Conservation (phyloP, 2,113 vertebrate genomes). For the Scopus umbretta region DNA sequence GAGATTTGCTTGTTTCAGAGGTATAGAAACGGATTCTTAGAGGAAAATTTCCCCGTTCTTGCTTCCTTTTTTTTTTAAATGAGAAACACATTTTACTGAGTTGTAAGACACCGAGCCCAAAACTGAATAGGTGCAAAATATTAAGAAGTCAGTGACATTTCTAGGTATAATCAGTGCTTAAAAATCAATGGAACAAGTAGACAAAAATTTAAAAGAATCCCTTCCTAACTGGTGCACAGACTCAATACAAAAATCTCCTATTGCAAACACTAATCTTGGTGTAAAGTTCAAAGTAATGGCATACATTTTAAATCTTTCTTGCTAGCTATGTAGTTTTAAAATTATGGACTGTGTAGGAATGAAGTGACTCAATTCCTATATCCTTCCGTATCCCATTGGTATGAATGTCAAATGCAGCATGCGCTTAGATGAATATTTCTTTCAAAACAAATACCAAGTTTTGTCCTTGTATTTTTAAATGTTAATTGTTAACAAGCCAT, state of each 20-base stretch:
- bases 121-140: neutral
- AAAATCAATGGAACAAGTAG: neutral
- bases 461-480: neutral
- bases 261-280: neutral
- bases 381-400: neutral
- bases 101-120: neutral
- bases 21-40: neutral
- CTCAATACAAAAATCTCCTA: neutral
- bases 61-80: neutral
- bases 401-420: neutral
- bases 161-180: neutral
- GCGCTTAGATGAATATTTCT: neutral
- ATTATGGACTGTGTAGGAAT: neutral
- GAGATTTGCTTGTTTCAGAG: neutral
- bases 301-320: neutral
- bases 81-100: neutral
- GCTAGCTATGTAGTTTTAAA: neutral
- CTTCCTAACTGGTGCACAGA: neutral
- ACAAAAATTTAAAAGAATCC: neutral
- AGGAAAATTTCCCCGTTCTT: neutral
- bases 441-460: neutral
- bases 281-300: neutral
- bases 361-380: neutral
- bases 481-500: neutral
- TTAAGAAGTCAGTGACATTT: neutral